Base-by-base conservation (phyloP, 2,888 invertebrate species). In the Tubulanus polymorphus region DNA sequence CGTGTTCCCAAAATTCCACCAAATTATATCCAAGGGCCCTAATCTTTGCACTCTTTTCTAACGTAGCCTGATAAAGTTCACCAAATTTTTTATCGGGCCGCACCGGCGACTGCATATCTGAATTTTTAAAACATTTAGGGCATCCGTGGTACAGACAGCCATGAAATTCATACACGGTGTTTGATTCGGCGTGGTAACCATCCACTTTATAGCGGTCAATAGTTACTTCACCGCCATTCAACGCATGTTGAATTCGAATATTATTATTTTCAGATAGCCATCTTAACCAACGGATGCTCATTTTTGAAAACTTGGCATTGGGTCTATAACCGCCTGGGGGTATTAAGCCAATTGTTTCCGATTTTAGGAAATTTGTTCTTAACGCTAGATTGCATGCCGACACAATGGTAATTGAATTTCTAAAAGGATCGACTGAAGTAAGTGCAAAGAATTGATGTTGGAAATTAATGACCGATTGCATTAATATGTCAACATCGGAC, bases 401-500 rank as follows among this genome's bases (percentile, higher is more conserved):
- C 6, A 23, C 41, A 3, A 41, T 41, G 18, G 41, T 41, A 5
- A 41, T 23, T 8, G 6, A 8, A 3, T 41, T 15, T 23, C 23
- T 41, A 41, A 41, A 41, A 8, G 41, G 41, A 23, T 15, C 23
- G 41, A 41, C 41, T 15, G 51, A 52, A 28, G 47, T 47, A 2
- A 27, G 27, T 1, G 26, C 23, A 0, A 25, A 27, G 20, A 58
- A 54, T 1, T 53, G 10, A 5, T 55, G 30, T 28, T 54, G 20
- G 29, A 63, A 62, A 20, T 57, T 51, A 52, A 51, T 18, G 37
- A 46, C 15, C 28, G 49, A 51, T 25, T 47, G 20, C 23, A 52
- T 23, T 23, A 60, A 45, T 15, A 60, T 56, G 29, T 56, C 56
- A 2, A 67, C 63, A 54, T 67, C 65, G 2, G 45, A 50, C 8